These are phyloP conservation scores for Tridacna gigas DNA, from an alignment of 2,888 invertebrate genomes.

Conservation along the genomic window DNA sequence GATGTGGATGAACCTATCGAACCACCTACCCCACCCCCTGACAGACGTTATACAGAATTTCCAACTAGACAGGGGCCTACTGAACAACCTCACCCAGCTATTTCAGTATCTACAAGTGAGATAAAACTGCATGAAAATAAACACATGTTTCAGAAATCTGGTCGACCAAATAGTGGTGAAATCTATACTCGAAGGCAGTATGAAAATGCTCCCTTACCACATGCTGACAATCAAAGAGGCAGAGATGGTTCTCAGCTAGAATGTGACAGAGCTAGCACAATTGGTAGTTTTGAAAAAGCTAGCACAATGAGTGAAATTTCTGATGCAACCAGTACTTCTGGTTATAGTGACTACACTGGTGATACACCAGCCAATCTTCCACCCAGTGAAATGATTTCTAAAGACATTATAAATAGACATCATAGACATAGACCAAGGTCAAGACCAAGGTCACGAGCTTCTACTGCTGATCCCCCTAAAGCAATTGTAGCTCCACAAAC, in stretches of 20 bases:
- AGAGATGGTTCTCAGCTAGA: conserved; percentile 47
- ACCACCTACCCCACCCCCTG: conserved; percentile 54
- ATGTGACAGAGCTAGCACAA: conserved; percentile 58
- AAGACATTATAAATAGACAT: conserved; percentile 53
- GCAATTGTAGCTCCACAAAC: conserved; percentile 53
- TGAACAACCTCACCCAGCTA: background rate
- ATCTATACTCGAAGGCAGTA: conserved; percentile 40
- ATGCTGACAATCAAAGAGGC: conserved; percentile 19
- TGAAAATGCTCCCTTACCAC: conserved; percentile 51
- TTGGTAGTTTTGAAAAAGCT: conserved; percentile 61
- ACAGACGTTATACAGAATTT: conserved; percentile 62
- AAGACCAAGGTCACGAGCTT: conserved; percentile 55
- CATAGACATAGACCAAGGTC: conserved; percentile 53
- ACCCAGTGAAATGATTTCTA: conserved; percentile 66
- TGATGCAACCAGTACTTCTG: conserved; percentile 61
- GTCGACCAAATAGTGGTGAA: conserved; percentile 13
- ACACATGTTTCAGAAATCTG: conserved; percentile 33
- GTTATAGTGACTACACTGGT: conserved; percentile 56
- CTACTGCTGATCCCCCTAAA: conserved; percentile 54
- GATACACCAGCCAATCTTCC: conserved; percentile 62
- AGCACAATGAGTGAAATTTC: conserved; percentile 65
- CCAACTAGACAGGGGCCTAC: conserved; percentile 46
- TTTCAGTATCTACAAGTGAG: conserved; percentile 47
- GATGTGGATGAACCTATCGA: conserved; percentile 47
- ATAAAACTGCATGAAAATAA: conserved; percentile 58